Evolutionary conservation across 2,113 vertebrate genomes (phyloP).

Genomic region (Archocentrus centrarchus): DNA sequence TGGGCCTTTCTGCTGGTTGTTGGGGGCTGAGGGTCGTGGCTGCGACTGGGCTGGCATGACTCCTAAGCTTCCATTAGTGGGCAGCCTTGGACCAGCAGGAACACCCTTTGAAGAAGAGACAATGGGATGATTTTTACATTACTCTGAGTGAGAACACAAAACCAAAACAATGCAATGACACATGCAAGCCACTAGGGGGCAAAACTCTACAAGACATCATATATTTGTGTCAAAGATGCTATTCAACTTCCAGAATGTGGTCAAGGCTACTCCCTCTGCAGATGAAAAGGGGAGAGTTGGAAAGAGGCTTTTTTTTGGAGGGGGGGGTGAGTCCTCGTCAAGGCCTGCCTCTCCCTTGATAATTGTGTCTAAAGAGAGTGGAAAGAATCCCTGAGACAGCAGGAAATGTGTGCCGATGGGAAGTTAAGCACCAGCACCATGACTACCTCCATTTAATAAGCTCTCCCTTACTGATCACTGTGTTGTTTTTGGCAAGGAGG

Average conservation of each 20-base stretch:
- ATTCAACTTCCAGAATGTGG: slow-evolving; percentile 71
- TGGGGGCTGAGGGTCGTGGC: slow-evolving; percentile 78
- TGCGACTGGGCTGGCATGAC: slow-evolving; percentile 75
- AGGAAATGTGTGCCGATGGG: slow-evolving; percentile 69
- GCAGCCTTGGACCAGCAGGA: slow-evolving; percentile 65
- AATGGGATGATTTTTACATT: slow-evolving; percentile 12
- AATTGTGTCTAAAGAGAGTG: slow-evolving; percentile 77
- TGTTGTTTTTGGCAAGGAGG: slow-evolving; percentile 63
- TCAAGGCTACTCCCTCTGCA: slow-evolving; percentile 77
- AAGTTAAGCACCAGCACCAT: slow-evolving; percentile 64
- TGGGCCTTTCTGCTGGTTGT: slow-evolving; percentile 79
- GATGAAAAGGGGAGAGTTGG: slow-evolving; percentile 68
- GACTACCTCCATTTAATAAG: slow-evolving; percentile 68
- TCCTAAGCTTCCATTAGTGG: slow-evolving; percentile 64
- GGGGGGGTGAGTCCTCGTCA: slow-evolving; percentile 50
- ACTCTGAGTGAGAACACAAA: not conserved
- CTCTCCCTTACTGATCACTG: slow-evolving; percentile 60
- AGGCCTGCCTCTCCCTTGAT: slow-evolving; percentile 71
- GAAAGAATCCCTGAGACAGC: slow-evolving; percentile 79
- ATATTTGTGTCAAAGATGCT: slow-evolving; percentile 56
- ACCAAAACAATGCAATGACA: slow-evolving; percentile 27
- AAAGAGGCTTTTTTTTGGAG: slow-evolving; percentile 39
- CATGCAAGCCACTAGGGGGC: slow-evolving; percentile 65
- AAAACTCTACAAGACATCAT: slow-evolving; percentile 41
- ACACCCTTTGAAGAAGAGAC: slow-evolving; percentile 57